Evolutionary conservation across 1,140 invertebrate genomes (phyloP), one percentile per base, ranked within the genome.

Genomic region (Bombus sylvicola): DNA sequence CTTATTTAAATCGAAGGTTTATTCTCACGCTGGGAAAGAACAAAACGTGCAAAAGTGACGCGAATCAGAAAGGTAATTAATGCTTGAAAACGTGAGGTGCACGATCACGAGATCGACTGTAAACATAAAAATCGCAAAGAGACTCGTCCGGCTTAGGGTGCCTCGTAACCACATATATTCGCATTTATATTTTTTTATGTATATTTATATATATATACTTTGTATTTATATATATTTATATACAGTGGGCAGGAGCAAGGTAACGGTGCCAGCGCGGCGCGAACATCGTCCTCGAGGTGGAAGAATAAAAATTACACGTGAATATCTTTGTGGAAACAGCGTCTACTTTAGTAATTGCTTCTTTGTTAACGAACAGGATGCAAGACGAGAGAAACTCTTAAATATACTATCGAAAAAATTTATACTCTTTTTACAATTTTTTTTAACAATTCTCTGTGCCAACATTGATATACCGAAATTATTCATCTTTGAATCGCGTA

Each of bases 161-260:
- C 85, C 84, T 92, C 83, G 91, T 87, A 92, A 92, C 91, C 92
- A 94, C 92, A 93, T 88, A 86, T 87, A 89, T 91, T 87, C 75
- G 83, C 87, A 86, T 92, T 90, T 93, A 90, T 93, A 90, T 93
- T 82, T 84, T 88, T 89, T 71, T 88, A 80, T 90, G n/a, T 89
- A 81, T 88, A 83, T 91, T 86, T 90, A 76, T 90, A 76, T 90
- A 87, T 92, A 89, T 92, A 88, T 93, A 91, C 92, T 85, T 77
- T 87, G 81, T 88, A 81, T 93, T 93, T 94, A 93, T 94, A 93
- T 94, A 94, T 95, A 92, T 93, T 93, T 94, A 94, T 94, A 92
- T 93, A 94, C 92, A 93, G 90, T 92, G 91, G 90, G 91, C 88
- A 83, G 83, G 90, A 90, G 89, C 86, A 88, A 87, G 89, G 82